These are phyloP conservation scores for Peromyscus aztecus DNA, from an alignment of 2,797 vertebrate genomes.

Conservation along the genomic window DNA sequence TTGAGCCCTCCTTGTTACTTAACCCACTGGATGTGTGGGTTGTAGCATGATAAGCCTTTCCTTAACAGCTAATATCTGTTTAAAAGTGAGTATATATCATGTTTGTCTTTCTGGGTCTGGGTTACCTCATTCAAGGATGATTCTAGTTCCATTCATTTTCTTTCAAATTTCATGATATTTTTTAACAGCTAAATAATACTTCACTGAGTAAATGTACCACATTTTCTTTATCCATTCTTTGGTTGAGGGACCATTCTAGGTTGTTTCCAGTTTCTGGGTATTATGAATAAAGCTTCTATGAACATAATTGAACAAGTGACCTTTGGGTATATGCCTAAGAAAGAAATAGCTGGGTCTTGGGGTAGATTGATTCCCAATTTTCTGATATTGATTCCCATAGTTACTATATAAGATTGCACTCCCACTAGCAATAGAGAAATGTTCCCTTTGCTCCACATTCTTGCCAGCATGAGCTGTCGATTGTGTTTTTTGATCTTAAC, in stretches of 20 bases:
- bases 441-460: too few relatives aligned
- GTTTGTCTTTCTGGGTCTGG: neutral
- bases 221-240: neutral
- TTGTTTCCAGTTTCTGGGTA: neutral
- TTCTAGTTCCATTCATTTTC: neutral
- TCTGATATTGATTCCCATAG: too few relatives aligned
- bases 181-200: neutral
- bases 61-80: neutral
- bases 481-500: too few relatives aligned
- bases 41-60: neutral
- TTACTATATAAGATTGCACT: too few relatives aligned
- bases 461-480: too few relatives aligned
- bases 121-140: neutral
- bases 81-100: neutral
- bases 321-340: neutral
- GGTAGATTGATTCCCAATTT: too few relatives aligned
- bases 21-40: neutral
- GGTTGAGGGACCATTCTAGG: neutral
- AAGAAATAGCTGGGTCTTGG: too few relatives aligned
- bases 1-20: neutral
- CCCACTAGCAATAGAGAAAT: too few relatives aligned
- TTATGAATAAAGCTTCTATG: neutral
- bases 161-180: neutral
- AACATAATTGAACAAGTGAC: neutral
- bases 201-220: neutral